Conservation (phyloP, 2,888 invertebrate species). For the Eupithecia pulchellata region DNA sequence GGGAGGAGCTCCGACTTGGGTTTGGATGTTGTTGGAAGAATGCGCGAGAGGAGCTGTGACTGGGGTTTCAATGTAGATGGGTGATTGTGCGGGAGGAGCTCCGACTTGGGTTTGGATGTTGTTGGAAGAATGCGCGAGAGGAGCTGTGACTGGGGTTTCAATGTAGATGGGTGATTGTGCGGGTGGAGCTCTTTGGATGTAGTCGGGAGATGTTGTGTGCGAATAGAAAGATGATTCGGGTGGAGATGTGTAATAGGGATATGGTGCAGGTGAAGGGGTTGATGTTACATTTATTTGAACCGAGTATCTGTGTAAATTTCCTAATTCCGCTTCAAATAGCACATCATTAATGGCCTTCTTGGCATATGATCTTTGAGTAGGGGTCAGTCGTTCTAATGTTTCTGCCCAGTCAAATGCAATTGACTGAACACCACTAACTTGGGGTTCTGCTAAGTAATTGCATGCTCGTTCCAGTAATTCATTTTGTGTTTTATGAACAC, state of each 20-base stretch:
- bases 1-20: no score
- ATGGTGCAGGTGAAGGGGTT: constrained; percentile 33
- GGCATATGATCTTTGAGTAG: constrained; percentile 45
- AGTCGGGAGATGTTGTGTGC: constrained; percentile 25
- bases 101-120: no score
- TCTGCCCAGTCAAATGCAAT: constrained; percentile 41
- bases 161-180: constrained; percentile 24
- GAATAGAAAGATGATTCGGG: constrained; percentile 27
- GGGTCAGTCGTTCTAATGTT: constrained; percentile 40
- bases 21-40: no score
- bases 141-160: constrained; percentile 21
- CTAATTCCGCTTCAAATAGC: constrained; percentile 48
- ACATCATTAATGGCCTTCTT: constrained; percentile 51
- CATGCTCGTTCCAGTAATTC: constrained; percentile 31
- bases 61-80: no score
- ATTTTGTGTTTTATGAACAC: constrained; percentile 19
- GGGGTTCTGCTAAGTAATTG: constrained; percentile 33
- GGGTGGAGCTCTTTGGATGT: constrained; percentile 25
- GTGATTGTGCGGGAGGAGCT: no score
- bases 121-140: no score
- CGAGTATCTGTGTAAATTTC: constrained; percentile 43
- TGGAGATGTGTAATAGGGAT: constrained; percentile 31
- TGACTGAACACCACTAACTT: constrained; percentile 22
- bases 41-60: no score
- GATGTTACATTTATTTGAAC: constrained; percentile 42